These are phyloP conservation scores for Notechis scutatus DNA, from an alignment of 2,113 vertebrate genomes.

Conservation along the genomic window DNA sequence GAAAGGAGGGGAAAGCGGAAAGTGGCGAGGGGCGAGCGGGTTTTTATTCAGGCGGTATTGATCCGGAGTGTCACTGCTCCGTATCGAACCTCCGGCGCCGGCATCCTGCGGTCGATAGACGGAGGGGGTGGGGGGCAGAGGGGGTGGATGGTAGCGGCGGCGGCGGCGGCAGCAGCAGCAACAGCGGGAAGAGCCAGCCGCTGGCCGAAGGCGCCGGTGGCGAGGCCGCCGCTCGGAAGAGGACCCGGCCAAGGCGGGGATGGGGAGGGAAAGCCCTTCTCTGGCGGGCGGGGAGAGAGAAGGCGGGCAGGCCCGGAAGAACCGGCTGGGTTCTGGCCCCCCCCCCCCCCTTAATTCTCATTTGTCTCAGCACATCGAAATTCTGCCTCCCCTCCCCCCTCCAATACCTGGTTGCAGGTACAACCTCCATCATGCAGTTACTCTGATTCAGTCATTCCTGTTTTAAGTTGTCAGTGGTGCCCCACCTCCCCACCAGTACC, in stretches of 20 bases:
- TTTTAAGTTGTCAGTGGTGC: not conserved
- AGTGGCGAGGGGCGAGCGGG: not conserved
- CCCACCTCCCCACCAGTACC: no score
- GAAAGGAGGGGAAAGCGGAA: not conserved
- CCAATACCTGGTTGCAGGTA: not conserved
- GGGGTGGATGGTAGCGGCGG: not conserved
- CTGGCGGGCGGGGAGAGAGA: no score
- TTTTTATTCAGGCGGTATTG: conserved; percentile 31
- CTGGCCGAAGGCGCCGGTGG: not conserved
- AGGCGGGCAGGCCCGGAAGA: fast-evolving
- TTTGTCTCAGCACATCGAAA: not conserved
- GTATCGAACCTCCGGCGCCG: conserved; percentile 31
- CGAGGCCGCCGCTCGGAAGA: not conserved
- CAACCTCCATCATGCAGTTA: not conserved
- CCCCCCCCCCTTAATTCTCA: not conserved
- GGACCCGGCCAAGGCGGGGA: not conserved
- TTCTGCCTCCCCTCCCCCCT: not conserved
- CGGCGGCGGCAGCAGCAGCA: not conserved
- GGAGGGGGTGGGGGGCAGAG: not conserved
- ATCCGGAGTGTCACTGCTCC: conserved; percentile 36
- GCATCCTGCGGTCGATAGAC: conserved; percentile 32
- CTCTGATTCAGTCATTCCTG: not conserved
- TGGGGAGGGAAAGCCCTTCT: not conserved
- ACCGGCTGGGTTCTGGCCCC: not conserved
- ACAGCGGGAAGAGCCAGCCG: not conserved